Base-by-base conservation (phyloP, 2,113 vertebrate genomes). In the Lanius ludovicianus region DNA sequence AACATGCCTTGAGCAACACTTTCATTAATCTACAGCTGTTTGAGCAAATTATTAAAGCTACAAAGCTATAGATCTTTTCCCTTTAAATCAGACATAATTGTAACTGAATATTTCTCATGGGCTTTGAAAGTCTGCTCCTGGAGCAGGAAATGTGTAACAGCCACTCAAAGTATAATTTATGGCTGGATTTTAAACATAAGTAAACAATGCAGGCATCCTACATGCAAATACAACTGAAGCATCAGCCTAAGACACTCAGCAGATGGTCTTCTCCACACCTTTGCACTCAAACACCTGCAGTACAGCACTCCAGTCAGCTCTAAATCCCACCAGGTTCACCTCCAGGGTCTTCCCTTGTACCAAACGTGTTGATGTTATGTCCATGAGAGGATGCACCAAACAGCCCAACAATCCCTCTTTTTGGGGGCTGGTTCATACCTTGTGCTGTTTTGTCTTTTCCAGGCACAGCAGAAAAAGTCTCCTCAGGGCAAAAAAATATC, bases 1-100 rank as follows among this genome's bases (percentile, higher is more conserved):
- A 96, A 95, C 63, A 77, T 37, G 96, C 96, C 96, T 94, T 83
- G 63, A 96, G 96, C 96, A 95, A 95, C 93, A 93, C 78, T 95
- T 96, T 74, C 96, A 95, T 95, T 96, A 96, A 96, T 95, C 89
- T 94, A 95, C 94, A 96, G 94, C 89, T 97, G 92, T 95, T 96
- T 93, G 96, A 96, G 84, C 84, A 91, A 96, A 95, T 95, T 96
- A 95, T 96, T 96, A 91, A 83, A 89, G 89, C 88, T 91, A 85
- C 92, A 95, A 91, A 96, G 89, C 94, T 73, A 94, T 73, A 94
- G 84, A 96, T 93, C 87, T 95, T 91, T 73, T 79, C 77, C 47
- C 73, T 93, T 94, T 92, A 95, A 95, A 96, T 91, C 93, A 92
- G 82, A 74, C 55, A 24, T 79, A 94, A 89, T 49, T 83, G 21